phyloP scores from a whole-genome alignment of 2,113 vertebrate genomes.

The Macquaria ambigua region DNA sequence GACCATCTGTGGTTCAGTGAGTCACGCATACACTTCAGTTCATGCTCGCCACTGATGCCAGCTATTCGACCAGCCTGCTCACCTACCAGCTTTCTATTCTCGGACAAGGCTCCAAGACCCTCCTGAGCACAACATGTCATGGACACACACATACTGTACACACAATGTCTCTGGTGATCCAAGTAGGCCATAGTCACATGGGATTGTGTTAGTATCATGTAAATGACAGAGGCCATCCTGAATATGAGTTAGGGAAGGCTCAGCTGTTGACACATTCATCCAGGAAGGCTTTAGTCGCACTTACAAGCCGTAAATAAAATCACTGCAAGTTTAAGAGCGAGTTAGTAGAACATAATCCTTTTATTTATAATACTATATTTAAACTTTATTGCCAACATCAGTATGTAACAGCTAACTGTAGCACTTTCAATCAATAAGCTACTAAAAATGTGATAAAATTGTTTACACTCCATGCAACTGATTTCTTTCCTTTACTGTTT shows the following conservation, averaged over 20 bases:
- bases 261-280: constrained; percentile 28
- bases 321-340: not conserved
- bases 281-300: not conserved
- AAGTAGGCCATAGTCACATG: constrained; percentile 32
- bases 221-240: constrained; percentile 13
- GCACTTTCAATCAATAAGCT: not conserved
- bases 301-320: constrained; percentile 25
- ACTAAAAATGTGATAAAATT: not conserved
- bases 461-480: not conserved
- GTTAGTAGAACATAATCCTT: not conserved
- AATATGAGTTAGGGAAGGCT: constrained; percentile 9
- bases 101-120: constrained; percentile 31
- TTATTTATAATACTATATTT: not conserved
- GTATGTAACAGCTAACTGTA: not conserved
- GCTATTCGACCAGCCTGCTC: constrained; percentile 28
- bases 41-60: constrained; percentile 38
- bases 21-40: constrained; percentile 47
- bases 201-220: constrained; percentile 6
- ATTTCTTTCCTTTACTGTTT: not conserved
- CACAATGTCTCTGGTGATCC: constrained; percentile 25
- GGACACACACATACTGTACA: constrained; percentile 12
- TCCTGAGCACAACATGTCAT: constrained; percentile 43
- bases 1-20: constrained; percentile 72
- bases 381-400: not conserved
- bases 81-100: constrained; percentile 68